Base-by-base conservation (phyloP, 2,888 invertebrate species). In the Cyrtodaria siliqua region DNA sequence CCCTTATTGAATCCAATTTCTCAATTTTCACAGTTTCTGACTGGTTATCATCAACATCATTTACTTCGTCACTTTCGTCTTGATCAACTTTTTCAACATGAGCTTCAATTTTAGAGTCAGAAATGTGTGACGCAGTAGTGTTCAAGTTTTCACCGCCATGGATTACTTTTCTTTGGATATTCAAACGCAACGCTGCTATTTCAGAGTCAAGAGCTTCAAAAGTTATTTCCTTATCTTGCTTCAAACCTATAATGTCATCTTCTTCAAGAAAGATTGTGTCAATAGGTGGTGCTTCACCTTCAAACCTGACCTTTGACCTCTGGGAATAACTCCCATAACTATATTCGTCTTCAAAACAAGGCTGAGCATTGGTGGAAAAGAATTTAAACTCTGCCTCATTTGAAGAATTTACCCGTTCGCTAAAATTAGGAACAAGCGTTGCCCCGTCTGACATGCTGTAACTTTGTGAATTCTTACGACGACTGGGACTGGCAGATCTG, bases 181-280 rank as follows among this genome's bases (percentile, higher is more conserved):
- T 72, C 49, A 50, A 64, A 62, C 73, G 71, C 60, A 82, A 63
- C 63, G 33, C 70, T 66, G 40, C 71, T 29, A 66, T 62, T 38
- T 68, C 80, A 57, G 69, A 38, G 33, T 82, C 82, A 12, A 82
- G 57, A 14, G 71, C 72, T 27, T 82, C 82, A 70, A 79, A 79
- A 18, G 73, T 68, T 38, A 77, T 66, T 20, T 75, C 73, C 59
- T 77, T 74, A 59, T 73, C 80, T 20, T 66, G 66, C 27, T 57
- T 59, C 1, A 85, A 49, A 33, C 69, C 60, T 6, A 82, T 42
- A 33, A 69, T 64, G 53, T 75, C 71, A 23, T 76, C 76, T 23
- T 69, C 77, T 66, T 85, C 85, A 12, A 81, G 44, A 66, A 85
- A 85, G 29, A 85, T 76, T 23, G 83, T 82, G 33, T 81, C 71